phyloP scores from a whole-genome alignment of 1,140 invertebrate genomes.

The Heliothis subflexa region DNA sequence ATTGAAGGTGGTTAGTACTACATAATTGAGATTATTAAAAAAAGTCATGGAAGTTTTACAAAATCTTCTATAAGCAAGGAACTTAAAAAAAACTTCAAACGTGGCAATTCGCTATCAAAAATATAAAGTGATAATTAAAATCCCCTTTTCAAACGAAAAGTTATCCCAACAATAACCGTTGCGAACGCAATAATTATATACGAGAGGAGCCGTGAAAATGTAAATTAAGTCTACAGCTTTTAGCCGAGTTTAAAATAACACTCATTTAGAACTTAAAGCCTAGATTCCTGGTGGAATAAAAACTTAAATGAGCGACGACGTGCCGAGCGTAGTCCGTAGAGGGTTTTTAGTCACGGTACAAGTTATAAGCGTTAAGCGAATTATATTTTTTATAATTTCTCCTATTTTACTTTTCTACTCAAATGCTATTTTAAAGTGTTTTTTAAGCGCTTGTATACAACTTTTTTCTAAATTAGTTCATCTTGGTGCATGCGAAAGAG shows the following conservation, averaged over 20 bases:
- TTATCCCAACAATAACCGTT: constrained; percentile 19
- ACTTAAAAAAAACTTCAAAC: neutral
- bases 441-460: no score
- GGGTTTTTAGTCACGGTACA: neutral
- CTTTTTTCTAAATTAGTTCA: no score
- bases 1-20: no score
- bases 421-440: no score
- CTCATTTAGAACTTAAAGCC: constrained; percentile 63
- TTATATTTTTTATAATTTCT: no score
- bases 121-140: constrained; percentile 16
- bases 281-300: constrained; percentile 62
- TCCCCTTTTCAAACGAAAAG: neutral
- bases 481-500: no score
- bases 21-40: no score
- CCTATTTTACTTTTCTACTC: no score
- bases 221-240: constrained; percentile 56
- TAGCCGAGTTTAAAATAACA: constrained; percentile 60
- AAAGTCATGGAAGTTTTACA: no score
- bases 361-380: neutral
- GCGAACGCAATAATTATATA: constrained; percentile 40
- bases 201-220: constrained; percentile 49
- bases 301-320: constrained; percentile 65
- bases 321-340: constrained; percentile 55
- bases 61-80: no score
- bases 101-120: neutral